phyloP scores from a whole-genome alignment of 2,888 invertebrate species.

The Rhabditophanes sp. region DNA sequence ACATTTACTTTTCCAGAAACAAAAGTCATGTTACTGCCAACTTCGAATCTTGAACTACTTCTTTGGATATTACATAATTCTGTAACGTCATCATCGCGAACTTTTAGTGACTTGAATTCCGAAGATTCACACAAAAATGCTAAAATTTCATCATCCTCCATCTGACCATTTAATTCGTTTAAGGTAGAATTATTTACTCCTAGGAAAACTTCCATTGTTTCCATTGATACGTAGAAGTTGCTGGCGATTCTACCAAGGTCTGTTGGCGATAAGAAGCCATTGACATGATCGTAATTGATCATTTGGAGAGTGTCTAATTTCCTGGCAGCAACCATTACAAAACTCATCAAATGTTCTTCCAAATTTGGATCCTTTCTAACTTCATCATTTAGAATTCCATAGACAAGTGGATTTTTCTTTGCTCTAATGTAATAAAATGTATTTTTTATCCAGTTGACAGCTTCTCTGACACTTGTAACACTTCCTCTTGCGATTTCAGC shows the following conservation, averaged over 20 bases:
- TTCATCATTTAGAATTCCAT: constrained; percentile 54
- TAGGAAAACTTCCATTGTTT: constrained; percentile 60
- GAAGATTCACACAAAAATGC: constrained; percentile 75
- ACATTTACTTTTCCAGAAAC: too few species aligned
- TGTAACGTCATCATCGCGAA: too few species aligned
- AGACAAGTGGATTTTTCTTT: constrained; percentile 69
- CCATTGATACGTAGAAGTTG: constrained; percentile 88
- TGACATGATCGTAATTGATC: constrained; percentile 67
- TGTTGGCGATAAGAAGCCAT: constrained; percentile 43
- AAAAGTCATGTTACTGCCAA: too few species aligned
- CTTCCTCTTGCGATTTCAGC: constrained; percentile 68
- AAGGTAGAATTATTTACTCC: constrained; percentile 12
- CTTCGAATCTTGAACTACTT: too few species aligned
- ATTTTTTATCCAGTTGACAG: constrained; percentile 90
- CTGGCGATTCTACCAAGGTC: constrained; percentile 89
- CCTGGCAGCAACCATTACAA: constrained; percentile 66
- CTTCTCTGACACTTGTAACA: constrained; percentile 82
- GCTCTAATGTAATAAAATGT: constrained; percentile 87
- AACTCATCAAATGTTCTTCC: constrained; percentile 59
- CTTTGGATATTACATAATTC: too few species aligned
- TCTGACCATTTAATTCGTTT: constrained; percentile 16
- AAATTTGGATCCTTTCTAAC: constrained; percentile 58
- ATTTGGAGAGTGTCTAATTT: constrained; percentile 76
- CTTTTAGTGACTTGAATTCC: constrained; percentile 85
- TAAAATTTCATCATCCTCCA: constrained; percentile 49